Conservation (phyloP, 1,140 invertebrate species). For the Drosophila ohnishii region DNA sequence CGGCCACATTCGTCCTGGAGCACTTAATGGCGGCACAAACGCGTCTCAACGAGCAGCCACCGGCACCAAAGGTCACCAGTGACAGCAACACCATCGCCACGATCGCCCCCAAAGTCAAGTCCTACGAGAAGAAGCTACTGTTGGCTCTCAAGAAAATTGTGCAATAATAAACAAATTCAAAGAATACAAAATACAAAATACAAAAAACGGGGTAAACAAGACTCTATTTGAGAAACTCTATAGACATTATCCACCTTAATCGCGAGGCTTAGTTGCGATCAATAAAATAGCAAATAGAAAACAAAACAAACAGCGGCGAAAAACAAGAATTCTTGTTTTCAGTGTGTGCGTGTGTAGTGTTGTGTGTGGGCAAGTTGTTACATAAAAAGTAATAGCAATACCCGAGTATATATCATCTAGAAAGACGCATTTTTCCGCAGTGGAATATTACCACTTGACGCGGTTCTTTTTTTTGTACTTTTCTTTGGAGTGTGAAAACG, state of each 20-base stretch:
- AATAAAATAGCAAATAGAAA: conserved; percentile 30
- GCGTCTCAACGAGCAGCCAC: conserved; percentile 58
- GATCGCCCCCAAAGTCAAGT: conserved; percentile 12
- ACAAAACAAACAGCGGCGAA: conserved; percentile 34
- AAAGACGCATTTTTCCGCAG: conserved; percentile 36
- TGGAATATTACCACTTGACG: conserved; percentile 33
- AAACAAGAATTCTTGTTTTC: conserved; percentile 43
- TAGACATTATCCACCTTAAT: conserved; percentile 23
- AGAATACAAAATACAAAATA: not conserved
- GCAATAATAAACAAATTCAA: conserved; percentile 49
- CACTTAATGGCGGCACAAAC: conserved; percentile 78
- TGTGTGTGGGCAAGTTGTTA: conserved; percentile 50
- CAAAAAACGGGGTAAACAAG: conserved; percentile 1
- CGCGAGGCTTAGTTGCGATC: conserved; percentile 24
- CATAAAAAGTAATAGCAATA: conserved; percentile 29
- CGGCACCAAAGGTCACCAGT: conserved; percentile 2
- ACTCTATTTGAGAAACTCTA: conserved; percentile 28
- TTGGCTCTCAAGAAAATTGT: conserved; percentile 68
- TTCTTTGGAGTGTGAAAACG: conserved; percentile 18
- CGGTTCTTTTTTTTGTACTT: not conserved
- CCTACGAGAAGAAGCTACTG: conserved; percentile 64
- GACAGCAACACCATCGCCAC: conserved; percentile 7
- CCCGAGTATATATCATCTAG: not conserved
- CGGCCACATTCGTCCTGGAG: conserved; percentile 73
- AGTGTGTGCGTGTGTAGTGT: conserved; percentile 11